A percentile compares a stretch with the other conserved stretches of the same genome.
phyloP scores from a whole-genome alignment of 2,113 vertebrate species.

The Dipodomys spectabilis region DNA sequence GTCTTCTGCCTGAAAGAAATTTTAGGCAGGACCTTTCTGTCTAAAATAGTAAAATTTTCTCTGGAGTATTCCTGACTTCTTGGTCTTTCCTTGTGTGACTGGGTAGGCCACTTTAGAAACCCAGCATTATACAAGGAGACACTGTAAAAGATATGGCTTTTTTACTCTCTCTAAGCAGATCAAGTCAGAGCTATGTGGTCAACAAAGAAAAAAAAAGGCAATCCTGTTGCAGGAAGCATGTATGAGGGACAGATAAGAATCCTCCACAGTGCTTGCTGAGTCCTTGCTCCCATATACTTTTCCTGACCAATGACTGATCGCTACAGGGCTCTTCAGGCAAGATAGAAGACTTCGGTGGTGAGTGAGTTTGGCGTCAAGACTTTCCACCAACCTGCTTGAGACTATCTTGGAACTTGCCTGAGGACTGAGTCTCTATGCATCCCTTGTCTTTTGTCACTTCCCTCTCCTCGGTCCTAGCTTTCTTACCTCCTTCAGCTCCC shows the following conservation, averaged over 20 bases:
- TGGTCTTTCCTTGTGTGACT: background rate
- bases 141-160: background rate
- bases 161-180: background rate
- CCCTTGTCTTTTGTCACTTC: too few relatives aligned
- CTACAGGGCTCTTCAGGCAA: background rate
- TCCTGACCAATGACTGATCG: background rate
- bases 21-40: background rate
- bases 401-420: background rate
- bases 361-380: background rate
- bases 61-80: background rate
- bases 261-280: background rate
- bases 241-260: background rate
- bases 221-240: background rate
- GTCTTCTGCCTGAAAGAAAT: background rate
- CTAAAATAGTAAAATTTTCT: background rate
- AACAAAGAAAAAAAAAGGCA: rapidly evolving
- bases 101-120: background rate
- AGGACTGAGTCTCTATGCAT: background rate
- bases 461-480: too few relatives aligned
- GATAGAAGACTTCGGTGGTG: background rate
- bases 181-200: background rate
- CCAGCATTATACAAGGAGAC: background rate
- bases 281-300: background rate
- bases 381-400: background rate
- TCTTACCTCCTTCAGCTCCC: background rate